These are phyloP conservation scores for Pammene aurita DNA, from an alignment of 2,888 invertebrate species.

Conservation along the genomic window DNA sequence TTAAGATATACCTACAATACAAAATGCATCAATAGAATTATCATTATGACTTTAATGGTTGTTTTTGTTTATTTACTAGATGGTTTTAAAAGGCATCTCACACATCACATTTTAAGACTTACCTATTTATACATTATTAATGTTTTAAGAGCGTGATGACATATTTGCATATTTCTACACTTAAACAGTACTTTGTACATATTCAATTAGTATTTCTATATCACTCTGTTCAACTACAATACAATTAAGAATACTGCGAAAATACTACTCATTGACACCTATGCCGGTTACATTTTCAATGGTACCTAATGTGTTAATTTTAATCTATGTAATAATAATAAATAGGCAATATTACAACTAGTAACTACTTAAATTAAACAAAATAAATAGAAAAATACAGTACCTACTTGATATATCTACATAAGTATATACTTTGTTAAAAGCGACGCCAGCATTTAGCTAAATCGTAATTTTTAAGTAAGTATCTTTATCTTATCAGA, in stretches of 20 bases:
- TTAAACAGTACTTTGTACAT: slow-evolving; percentile 37
- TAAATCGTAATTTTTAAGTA: slow-evolving; percentile 2
- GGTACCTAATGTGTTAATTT: slow-evolving; percentile 10
- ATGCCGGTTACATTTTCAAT: slow-evolving; percentile 21
- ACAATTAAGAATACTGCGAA: slow-evolving; percentile 39
- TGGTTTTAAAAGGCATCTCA: slow-evolving; percentile 10
- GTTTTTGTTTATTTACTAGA: slow-evolving; percentile 29
- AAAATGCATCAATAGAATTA: background rate
- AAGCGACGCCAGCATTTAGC: slow-evolving; percentile 32
- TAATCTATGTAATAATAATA: slow-evolving; percentile 11
- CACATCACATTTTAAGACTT: slow-evolving; percentile 20
- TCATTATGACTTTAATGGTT: slow-evolving; percentile 25
- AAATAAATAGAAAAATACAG: slow-evolving; percentile 30
- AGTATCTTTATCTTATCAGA: slow-evolving; percentile 11
- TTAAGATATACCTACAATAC: slow-evolving; percentile 1
- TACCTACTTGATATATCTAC: background rate
- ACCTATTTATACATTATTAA: slow-evolving; percentile 1
- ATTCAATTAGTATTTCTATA: slow-evolving; percentile 26
- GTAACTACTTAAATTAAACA: slow-evolving; percentile 8
- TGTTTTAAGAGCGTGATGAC: slow-evolving; percentile 23
- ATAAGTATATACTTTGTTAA: slow-evolving; percentile 1
- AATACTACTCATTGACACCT: slow-evolving; percentile 35
- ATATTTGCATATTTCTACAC: slow-evolving; percentile 20
- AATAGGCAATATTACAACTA: slow-evolving; percentile 10
- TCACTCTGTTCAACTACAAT: slow-evolving; percentile 22